A percentile compares a stretch with the other conserved stretches of the same genome.
Evolutionary conservation across 2,888 invertebrate species (phyloP).

Genomic region (Ormyrus thymus): DNA sequence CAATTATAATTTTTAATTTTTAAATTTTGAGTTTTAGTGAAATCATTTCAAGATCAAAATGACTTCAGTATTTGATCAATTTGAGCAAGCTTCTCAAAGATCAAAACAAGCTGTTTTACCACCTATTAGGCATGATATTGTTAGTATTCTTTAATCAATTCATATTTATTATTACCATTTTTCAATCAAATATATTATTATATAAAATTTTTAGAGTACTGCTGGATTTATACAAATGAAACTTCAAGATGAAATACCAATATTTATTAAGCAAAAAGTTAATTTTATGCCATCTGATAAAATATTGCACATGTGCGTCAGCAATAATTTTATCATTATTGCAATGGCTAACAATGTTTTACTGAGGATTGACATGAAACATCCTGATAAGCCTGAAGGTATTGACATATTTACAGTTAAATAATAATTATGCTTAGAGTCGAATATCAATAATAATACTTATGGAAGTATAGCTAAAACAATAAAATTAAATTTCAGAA

Average conservation of each 20-base stretch:
- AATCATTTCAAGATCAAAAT: constrained; percentile 72
- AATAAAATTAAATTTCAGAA: constrained; percentile 77
- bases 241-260: constrained; percentile 85
- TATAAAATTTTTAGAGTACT: constrained; percentile 71
- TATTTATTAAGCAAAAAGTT: constrained; percentile 90
- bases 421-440: constrained; percentile 17
- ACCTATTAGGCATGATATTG: constrained; percentile 76
- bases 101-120: constrained; percentile 72
- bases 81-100: constrained; percentile 85
- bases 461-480: background rate
- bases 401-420: constrained; percentile 50
- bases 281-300: constrained; percentile 86
- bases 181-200: constrained; percentile 50
- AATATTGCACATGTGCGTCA: constrained; percentile 87
- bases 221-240: constrained; percentile 79
- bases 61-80: constrained; percentile 91
- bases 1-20: background rate
- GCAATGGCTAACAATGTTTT: constrained; percentile 89
- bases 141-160: constrained; percentile 63
- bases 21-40: background rate
- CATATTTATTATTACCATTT: constrained; percentile 41
- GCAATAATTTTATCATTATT: constrained; percentile 88
- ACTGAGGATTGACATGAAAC: constrained; percentile 87
- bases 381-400: constrained; percentile 88
- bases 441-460: constrained; percentile 8